phyloP scores from a whole-genome alignment of 2,888 invertebrate species.

The Tuta absoluta region DNA sequence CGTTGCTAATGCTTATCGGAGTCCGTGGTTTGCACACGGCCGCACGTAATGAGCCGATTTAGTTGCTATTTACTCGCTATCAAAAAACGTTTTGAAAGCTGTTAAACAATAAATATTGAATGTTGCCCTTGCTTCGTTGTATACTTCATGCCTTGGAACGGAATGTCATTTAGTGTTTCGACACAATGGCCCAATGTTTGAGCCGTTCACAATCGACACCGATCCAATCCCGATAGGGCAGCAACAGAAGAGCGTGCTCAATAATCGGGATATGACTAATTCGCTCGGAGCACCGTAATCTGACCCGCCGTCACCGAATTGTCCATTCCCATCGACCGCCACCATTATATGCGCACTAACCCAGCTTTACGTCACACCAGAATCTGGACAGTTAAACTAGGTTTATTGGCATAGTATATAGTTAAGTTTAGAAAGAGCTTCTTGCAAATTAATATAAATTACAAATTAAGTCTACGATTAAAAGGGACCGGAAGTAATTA shows the following conservation, averaged over 20 bases:
- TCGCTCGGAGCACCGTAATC: constrained; percentile 39
- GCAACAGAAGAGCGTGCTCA: not conserved
- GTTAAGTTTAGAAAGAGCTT: constrained; percentile 24
- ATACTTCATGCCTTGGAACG: not conserved
- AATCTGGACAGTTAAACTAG: not conserved
- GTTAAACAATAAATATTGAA: not conserved
- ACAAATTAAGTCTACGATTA: constrained; percentile 1
- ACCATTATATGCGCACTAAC: constrained; percentile 41
- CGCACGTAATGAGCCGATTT: constrained; percentile 4
- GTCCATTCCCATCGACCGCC: constrained; percentile 41
- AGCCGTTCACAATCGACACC: constrained; percentile 15
- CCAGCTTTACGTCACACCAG: not conserved
- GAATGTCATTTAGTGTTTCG: not conserved
- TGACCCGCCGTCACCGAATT: constrained; percentile 46
- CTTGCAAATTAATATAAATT: constrained; percentile 24
- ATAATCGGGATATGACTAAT: constrained; percentile 41
- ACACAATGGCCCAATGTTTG: constrained; percentile 2
- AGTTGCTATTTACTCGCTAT: not conserved
- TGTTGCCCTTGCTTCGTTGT: no score
- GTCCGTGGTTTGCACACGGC: constrained; percentile 14
- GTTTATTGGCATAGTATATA: constrained; percentile 8
- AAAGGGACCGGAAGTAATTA: constrained; percentile 9
- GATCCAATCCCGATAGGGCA: constrained; percentile 14
- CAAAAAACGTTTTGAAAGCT: not conserved
- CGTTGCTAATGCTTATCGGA: constrained; percentile 19